Percentiles rank a stretch among this genome's conserved stretches.
phyloP scores from a whole-genome alignment of 2,888 invertebrate genomes.

The Mythimna vitellina region DNA sequence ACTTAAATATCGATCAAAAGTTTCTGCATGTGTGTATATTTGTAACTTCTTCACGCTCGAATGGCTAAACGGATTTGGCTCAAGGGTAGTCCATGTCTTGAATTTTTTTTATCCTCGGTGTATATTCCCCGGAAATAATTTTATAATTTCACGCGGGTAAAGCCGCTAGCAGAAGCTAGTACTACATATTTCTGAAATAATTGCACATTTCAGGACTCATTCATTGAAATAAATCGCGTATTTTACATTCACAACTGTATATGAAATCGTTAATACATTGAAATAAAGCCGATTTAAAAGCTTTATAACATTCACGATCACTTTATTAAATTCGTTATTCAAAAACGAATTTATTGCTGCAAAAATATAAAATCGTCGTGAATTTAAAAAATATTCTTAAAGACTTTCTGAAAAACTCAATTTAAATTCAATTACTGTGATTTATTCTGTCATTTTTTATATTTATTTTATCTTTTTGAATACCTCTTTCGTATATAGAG shows the following conservation, averaged over 20 bases:
- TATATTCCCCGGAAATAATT: too few species aligned
- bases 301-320: constrained; percentile 23
- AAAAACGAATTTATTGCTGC: constrained; percentile 1
- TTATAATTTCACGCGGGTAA: too few species aligned
- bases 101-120: too few species aligned
- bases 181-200: constrained; percentile 32
- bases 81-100: too few species aligned
- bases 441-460: background rate
- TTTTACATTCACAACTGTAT: constrained; percentile 21
- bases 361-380: background rate
- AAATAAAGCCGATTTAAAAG: constrained; percentile 43
- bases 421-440: constrained; percentile 7
- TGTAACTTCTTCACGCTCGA: too few species aligned
- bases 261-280: constrained; percentile 25
- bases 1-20: too few species aligned
- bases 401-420: background rate
- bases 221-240: constrained; percentile 35
- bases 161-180: background rate
- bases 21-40: too few species aligned
- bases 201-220: constrained; percentile 19
- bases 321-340: constrained; percentile 24
- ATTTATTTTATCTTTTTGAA: background rate
- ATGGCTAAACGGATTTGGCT: too few species aligned
- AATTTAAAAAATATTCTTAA: constrained; percentile 1
- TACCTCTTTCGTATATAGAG: background rate